A percentile compares a stretch with the other conserved stretches of the same genome.
Conservation (phyloP, 2,888 invertebrate species). For the Amaurobius ferox region DNA sequence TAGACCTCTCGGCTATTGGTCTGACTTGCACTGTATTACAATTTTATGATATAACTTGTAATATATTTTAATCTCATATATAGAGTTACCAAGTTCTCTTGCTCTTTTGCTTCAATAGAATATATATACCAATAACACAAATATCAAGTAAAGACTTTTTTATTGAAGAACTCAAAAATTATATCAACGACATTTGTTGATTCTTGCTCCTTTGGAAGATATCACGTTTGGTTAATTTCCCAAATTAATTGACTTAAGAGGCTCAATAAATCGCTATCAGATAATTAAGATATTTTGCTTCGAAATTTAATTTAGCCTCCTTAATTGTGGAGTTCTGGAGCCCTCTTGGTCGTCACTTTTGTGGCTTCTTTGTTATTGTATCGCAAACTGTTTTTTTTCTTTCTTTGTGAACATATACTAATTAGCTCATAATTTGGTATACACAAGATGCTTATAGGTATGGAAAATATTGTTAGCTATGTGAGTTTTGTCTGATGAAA, state of each 20-base stretch:
- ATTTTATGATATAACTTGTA: too few species aligned
- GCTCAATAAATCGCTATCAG: constrained; percentile 2
- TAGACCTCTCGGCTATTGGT: too few species aligned
- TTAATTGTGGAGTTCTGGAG: constrained; percentile 8
- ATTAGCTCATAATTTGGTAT: not conserved
- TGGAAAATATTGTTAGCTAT: not conserved
- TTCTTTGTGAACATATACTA: not conserved
- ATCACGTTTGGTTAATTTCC: not conserved
- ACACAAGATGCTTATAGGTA: not conserved
- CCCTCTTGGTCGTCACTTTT: not conserved
- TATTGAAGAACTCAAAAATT: not conserved
- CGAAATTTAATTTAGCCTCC: constrained; percentile 18
- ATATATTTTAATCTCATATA: too few species aligned
- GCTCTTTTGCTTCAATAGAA: too few species aligned
- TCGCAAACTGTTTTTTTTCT: not conserved
- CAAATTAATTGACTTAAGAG: constrained; percentile 8
- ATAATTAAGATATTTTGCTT: constrained; percentile 26
- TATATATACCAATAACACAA: too few species aligned
- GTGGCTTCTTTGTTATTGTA: not conserved
- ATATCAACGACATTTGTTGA: not conserved
- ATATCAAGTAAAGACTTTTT: too few species aligned
- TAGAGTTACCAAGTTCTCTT: too few species aligned
- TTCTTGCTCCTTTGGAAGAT: constrained; percentile 7
- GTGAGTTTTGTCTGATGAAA: too few species aligned
- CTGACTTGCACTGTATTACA: too few species aligned